Base-by-base conservation (phyloP, 2,888 invertebrate species). In the Liposcelis brunnea region DNA sequence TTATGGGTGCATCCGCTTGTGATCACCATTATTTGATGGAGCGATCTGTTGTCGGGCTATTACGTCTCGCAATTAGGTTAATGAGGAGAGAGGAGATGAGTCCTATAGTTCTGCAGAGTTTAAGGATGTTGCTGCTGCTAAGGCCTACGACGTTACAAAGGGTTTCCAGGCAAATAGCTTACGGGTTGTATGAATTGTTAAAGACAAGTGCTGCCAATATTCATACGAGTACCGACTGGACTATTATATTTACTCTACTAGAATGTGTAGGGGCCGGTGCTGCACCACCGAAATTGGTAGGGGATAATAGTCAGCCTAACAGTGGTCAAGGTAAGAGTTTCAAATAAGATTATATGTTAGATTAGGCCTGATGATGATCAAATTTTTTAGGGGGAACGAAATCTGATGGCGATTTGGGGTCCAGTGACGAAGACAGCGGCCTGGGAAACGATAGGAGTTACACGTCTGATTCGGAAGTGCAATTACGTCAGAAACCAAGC, bases 191-290 rank as follows among this genome's bases (percentile, higher is more conserved):
- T 65, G 93, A 97, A 63, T 67, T 98, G 47, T 71, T 98, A 48
- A 89, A 93, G 64, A 91, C 93, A 1, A 79, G 78, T 50, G 97
- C 97, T 0, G 94, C 95, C 55, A 95, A 95, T 65, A 89, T 98
- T 54, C 95, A 95, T 65, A 78, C 80, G 2, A 81, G 80, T 44
- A 76, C 80, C 21, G 95, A 97, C 63, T 98, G 98, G 97, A 77
- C 79, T 49, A 81, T 91, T n/a, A 77, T 98, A 53, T 91, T 98
- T 60, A 80, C 84, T 7, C 64, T 97, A 46, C 65, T 98, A 51
- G 91, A 94, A 59, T 91, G 93, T 52, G 85, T 90, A 10, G 98
- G 98, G 10, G 94, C 95, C 0, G 97, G 94, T 0, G 80, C 82
- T 1, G 71, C 77, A 49, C 77, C 65, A 6, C 65, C 68, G 2